Percentiles rank a stretch among this genome's conserved stretches.
phyloP scores from a whole-genome alignment of 2,797 vertebrate genomes.

The Etheostoma nigrum region DNA sequence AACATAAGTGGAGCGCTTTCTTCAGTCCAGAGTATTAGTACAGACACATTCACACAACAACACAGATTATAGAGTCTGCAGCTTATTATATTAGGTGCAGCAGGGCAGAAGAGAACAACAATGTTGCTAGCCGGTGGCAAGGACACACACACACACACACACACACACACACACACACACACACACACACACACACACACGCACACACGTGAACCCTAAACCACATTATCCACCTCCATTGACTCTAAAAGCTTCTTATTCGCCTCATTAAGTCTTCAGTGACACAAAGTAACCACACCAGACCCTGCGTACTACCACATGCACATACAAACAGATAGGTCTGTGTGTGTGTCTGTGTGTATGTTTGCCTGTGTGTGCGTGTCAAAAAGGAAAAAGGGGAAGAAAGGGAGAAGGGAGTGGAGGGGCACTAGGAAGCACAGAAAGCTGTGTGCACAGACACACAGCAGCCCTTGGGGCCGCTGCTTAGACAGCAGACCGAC shows the following conservation, averaged over 20 bases:
- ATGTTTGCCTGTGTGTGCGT: slow-evolving; percentile 1
- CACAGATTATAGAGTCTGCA: slow-evolving; percentile 37
- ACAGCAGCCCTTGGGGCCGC: slow-evolving; percentile 58
- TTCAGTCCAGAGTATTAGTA: slow-evolving; percentile 29
- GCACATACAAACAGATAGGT: slow-evolving; percentile 41
- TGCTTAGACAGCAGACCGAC: slow-evolving; percentile 72
- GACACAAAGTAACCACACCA: slow-evolving; percentile 81
- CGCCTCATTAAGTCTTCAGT: slow-evolving; percentile 86
- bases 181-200: slow-evolving; percentile 49
- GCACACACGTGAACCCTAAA: slow-evolving; percentile 68
- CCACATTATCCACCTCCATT: slow-evolving; percentile 83
- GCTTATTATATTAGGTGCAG: slow-evolving; percentile 68
- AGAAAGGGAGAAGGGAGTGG: neutral
- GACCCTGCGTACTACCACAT: slow-evolving; percentile 57
- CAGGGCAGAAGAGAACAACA: slow-evolving; percentile 63
- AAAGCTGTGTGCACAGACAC: slow-evolving; percentile 45
- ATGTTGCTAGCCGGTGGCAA: slow-evolving; percentile 61
- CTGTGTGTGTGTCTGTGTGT: slow-evolving; percentile 16
- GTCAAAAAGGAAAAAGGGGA: slow-evolving; percentile 11
- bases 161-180: slow-evolving; percentile 27
- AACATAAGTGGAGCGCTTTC: slow-evolving; percentile 5
- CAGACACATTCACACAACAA: slow-evolving; percentile 12
- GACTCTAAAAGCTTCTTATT: slow-evolving; percentile 85
- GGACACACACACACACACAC: slow-evolving; percentile 30
- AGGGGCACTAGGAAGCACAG: slow-evolving; percentile 27